Evolutionary conservation across 2,888 invertebrate genomes (phyloP), one percentile per base, ranked within the genome.

Genomic region (Philereme vetulata): DNA sequence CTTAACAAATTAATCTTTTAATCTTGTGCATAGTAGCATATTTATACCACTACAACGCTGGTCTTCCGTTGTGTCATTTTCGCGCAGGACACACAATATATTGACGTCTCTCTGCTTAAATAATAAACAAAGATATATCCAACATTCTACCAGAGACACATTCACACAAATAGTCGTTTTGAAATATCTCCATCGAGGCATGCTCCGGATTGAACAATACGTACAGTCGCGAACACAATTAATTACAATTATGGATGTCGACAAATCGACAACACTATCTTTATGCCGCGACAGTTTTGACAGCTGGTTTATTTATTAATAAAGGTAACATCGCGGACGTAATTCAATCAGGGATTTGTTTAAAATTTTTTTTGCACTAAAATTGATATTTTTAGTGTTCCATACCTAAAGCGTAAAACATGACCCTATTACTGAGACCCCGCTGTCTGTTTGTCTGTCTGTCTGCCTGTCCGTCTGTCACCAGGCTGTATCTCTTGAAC

Each of bases 261-360:
- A 57, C 56, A 50, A 42, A 46, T 57, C 45, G 57, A 56, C 54
- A 44, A 38, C 52, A 50, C 56, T 57, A 57, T 51, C 53, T 60
- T 62, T 51, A 60, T n/a, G 42, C 48, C 51, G 56, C 38, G 59
- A 62, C 53, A 45, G 53, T 60, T 59, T 57, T 62, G 62, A 65
- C 65, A 62, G 62, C 48, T 56, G 54, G 59, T 38, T 51, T 56
- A 56, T 51, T 51, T 60, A 52, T 62, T 56, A 52, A 52, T 56
- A 3, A 51, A 49, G 9, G 54, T 51, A 51, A 50, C 46, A 5
- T 62, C 51, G 51, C 11, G 43, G 5, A 38, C 11, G 11, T 7
- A 33, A 40, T 7, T 47, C 33, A 8, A 48, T 42, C 33, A 43
- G 21, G 21, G 1, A 21, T 21, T 21, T 21, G 21, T 2, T 21